phyloP scores from a whole-genome alignment of 2,797 vertebrate species.

The Urophycis tenuis region DNA sequence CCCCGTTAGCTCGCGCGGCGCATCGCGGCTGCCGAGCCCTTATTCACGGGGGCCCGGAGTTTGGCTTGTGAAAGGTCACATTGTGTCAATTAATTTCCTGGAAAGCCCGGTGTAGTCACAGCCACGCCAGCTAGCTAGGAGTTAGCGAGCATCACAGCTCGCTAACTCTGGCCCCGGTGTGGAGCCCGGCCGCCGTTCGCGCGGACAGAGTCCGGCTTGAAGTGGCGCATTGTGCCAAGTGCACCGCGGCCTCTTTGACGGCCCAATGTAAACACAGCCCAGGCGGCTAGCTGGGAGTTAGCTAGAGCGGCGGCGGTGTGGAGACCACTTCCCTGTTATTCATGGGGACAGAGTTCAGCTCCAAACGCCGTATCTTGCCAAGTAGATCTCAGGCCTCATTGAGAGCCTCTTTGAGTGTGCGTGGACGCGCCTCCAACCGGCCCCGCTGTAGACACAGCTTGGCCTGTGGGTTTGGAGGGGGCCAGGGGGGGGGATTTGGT shows the following conservation, averaged over 20 bases:
- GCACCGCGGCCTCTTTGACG: neutral
- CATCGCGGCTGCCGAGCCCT: too few relatives aligned
- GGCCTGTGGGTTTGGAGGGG: neutral
- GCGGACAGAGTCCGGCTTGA: neutral
- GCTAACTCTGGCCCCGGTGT: slow-evolving; percentile 20
- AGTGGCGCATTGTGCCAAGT: slow-evolving; percentile 21
- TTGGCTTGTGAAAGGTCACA: too few relatives aligned
- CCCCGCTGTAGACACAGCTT: neutral
- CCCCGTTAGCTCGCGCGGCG: too few relatives aligned
- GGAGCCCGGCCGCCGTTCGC: slow-evolving; percentile 21
- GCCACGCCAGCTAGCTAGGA: slow-evolving; percentile 17
- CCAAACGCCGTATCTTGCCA: slow-evolving; percentile 10
- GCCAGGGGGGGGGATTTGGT: slow-evolving; percentile 1
- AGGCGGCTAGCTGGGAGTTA: slow-evolving; percentile 18
- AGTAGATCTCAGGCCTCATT: neutral
- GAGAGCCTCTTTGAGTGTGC: neutral
- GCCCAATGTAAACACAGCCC: too few relatives aligned
- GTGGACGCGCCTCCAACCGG: slow-evolving; percentile 13
- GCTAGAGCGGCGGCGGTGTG: too few relatives aligned
- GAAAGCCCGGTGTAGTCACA: too few relatives aligned
- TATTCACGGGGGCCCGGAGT: too few relatives aligned
- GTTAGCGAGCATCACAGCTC: neutral
- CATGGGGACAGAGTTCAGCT: too few relatives aligned
- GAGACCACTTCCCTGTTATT: too few relatives aligned
- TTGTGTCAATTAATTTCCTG: too few relatives aligned